These are phyloP conservation scores for Augiades crinisus DNA, from an alignment of 2,888 invertebrate genomes.

Conservation along the genomic window DNA sequence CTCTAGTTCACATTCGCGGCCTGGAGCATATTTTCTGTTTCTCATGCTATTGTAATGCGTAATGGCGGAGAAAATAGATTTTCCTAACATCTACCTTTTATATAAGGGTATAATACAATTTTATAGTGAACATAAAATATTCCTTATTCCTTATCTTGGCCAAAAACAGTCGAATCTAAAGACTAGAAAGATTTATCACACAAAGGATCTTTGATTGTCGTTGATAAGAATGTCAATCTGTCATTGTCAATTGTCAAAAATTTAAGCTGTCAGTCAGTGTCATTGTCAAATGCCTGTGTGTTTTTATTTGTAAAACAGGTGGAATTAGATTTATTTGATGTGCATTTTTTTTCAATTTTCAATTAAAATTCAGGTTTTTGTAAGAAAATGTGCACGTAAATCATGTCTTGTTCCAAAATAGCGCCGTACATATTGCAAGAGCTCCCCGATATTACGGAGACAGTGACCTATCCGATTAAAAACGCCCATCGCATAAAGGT, in stretches of 20 bases:
- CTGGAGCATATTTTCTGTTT: too few species aligned
- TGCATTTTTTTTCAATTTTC: too few species aligned
- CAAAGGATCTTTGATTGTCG: not conserved
- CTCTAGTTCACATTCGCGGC: too few species aligned
- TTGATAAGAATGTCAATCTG: not conserved
- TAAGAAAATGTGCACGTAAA: conserved; percentile 37
- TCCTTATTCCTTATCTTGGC: too few species aligned
- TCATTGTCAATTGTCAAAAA: not conserved
- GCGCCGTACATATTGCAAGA: conserved; percentile 78
- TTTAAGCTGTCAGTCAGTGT: too few species aligned
- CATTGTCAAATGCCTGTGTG: conserved; percentile 13
- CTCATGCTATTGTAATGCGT: too few species aligned
- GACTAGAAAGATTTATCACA: not conserved
- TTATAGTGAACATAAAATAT: too few species aligned
- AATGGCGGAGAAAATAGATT: too few species aligned
- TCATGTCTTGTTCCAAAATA: conserved; percentile 57
- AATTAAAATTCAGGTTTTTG: conserved; percentile 7
- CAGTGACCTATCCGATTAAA: conserved; percentile 82
- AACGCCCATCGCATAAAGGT: conserved; percentile 89
- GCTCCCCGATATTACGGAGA: conserved; percentile 80
- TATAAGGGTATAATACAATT: too few species aligned
- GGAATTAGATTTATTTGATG: not conserved
- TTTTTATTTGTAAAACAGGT: conserved; percentile 16
- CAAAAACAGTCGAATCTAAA: not conserved
- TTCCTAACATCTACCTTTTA: too few species aligned